Evolutionary conservation across 2,888 invertebrate genomes (phyloP).

Genomic region (Sphecodes monilicornis): DNA sequence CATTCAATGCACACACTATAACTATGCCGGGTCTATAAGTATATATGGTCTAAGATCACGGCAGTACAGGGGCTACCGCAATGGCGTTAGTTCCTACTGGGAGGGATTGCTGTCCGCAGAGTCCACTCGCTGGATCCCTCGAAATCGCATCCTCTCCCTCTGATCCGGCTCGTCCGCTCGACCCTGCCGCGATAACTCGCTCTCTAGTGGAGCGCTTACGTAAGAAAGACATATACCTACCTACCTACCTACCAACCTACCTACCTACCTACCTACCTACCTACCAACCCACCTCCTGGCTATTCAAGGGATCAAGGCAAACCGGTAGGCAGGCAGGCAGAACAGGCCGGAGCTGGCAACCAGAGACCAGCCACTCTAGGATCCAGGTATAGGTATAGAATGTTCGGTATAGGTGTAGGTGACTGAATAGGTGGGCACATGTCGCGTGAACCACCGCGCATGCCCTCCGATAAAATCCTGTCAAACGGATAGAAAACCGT

Average conservation of each 20-base stretch:
- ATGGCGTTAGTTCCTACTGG: slow-evolving; percentile 13
- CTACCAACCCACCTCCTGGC: slow-evolving; percentile 71
- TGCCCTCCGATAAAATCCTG: slow-evolving; percentile 71
- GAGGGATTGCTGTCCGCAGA: background rate
- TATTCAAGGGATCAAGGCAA: slow-evolving; percentile 83
- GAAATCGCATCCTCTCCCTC: slow-evolving; percentile 34
- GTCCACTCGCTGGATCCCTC: slow-evolving; percentile 16
- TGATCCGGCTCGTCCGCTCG: slow-evolving; percentile 29
- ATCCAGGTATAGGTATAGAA: slow-evolving; percentile 55
- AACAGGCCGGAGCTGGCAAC: slow-evolving; percentile 31
- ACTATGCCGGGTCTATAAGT: too few species aligned
- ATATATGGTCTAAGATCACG: too few species aligned
- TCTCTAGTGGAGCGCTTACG: slow-evolving; percentile 74
- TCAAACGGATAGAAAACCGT: slow-evolving; percentile 61
- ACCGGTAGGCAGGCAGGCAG: slow-evolving; percentile 74
- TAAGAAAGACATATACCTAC: slow-evolving; percentile 78
- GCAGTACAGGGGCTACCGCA: background rate
- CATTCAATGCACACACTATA: too few species aligned
- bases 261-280: slow-evolving; percentile 67
- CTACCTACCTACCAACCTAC: slow-evolving; percentile 63
- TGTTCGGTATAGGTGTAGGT: slow-evolving; percentile 46
- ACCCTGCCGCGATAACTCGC: slow-evolving; percentile 64
- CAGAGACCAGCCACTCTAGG: slow-evolving; percentile 54
- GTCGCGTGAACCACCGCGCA: slow-evolving; percentile 69
- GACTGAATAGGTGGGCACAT: slow-evolving; percentile 69